Evolutionary conservation across 2,888 invertebrate species (phyloP), one percentile per base, ranked within the genome.

Genomic region (Agrochola lychnidis): DNA sequence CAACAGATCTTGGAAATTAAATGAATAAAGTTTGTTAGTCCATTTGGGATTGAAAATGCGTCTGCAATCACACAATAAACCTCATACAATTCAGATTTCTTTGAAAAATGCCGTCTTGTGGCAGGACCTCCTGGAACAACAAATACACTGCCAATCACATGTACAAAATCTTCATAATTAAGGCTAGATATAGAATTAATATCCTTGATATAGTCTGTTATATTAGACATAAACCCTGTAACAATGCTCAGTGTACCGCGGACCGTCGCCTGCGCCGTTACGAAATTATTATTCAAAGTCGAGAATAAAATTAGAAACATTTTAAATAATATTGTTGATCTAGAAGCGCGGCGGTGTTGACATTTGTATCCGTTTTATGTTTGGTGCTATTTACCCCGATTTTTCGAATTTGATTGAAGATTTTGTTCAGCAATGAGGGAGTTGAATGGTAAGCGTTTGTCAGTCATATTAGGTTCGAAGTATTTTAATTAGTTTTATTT

Each of bases 131-230:
- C 73, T 36, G 42, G 36, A 19, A 14, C 22, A 36, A 56, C 57
- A 9, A 51, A 59, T 22, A 16, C 42, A 73, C 42, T 73, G 4
- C 25, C 42, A 36, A 25, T 25, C 16, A 62, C n/a, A 69, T 51
- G 10, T 25, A 51, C 42, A 51, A 64, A 36, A 25, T 63, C 53
- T 45, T 76, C 42, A 64, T 70, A 63, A 70, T 71, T 25, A 69
- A 70, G 42, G 51, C 78, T 85, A 78, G 73, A 25, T 51, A 75
- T 42, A 73, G 57, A 57, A 30, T 59, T 69, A 40, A 62, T 81
- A 83, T 81, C 85, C 85, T 83, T 83, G 86, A 82, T 86, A 42
- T 63, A 56, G 53, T 48, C 73, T 71, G 69, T 77, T 83, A 83
- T 84, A 84, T 84, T 86, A 85, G 79, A 76, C 78, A 76, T 79